Percentiles rank a stretch among this genome's conserved stretches.
phyloP scores from a whole-genome alignment of 1,140 invertebrate genomes.

The Triops cancriformis region DNA sequence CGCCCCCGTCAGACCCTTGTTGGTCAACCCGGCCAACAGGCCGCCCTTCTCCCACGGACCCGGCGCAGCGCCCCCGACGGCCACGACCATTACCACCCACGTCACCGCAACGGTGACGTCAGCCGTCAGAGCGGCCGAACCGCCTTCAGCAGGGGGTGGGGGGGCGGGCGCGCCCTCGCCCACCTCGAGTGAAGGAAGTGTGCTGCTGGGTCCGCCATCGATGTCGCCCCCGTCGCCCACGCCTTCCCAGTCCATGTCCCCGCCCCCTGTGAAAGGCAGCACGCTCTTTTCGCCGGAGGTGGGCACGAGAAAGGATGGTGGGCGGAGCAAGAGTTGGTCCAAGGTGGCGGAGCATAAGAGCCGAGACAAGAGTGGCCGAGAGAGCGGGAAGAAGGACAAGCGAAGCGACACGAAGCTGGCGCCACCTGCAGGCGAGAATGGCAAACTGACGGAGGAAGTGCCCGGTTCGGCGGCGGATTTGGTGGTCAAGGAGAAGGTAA shows the following conservation, averaged over 20 bases:
- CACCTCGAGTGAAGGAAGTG: constrained; percentile 25
- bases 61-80: neutral
- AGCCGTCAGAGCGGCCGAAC: neutral
- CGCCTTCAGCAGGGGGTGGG: neutral
- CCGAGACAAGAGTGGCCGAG: neutral
- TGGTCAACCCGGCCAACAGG: neutral
- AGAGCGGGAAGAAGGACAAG: neutral
- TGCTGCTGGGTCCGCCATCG: constrained; percentile 22
- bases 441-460: constrained; percentile 55
- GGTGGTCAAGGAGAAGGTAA: constrained; percentile 91
- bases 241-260: constrained; percentile 6
- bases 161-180: constrained; percentile 19
- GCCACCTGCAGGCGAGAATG: constrained; percentile 32
- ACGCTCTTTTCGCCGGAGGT: neutral
- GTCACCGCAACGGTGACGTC: neutral
- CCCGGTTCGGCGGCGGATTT: constrained; percentile 89
- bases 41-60: neutral
- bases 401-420: constrained; percentile 12
- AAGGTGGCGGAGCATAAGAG: neutral
- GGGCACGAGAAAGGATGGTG: neutral
- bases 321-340: neutral
- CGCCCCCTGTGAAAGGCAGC: neutral
- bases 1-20: neutral
- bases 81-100: neutral
- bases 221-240: constrained; percentile 23